These are phyloP conservation scores for Yponomeuta evonymella DNA, from an alignment of 2,888 invertebrate species.

Conservation along the genomic window DNA sequence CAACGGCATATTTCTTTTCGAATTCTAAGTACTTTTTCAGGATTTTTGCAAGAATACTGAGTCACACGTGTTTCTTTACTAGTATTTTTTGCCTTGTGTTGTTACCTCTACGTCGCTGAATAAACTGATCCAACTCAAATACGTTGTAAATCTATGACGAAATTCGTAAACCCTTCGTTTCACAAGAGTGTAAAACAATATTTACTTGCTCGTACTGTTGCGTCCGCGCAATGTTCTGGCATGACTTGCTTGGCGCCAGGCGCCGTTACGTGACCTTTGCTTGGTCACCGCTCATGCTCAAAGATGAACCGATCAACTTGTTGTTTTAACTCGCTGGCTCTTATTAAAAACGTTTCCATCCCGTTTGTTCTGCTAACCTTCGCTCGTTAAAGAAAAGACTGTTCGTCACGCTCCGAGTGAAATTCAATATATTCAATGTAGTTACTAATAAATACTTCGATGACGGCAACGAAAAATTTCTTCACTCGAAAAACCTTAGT, in stretches of 20 bases:
- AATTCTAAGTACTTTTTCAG: neutral
- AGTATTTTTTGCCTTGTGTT: too few species aligned
- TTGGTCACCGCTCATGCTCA: neutral
- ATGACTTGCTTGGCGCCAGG: neutral
- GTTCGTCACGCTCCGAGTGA: too few species aligned
- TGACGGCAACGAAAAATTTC: too few species aligned
- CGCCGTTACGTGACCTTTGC: conserved; percentile 2
- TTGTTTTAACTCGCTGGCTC: neutral
- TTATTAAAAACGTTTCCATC: neutral
- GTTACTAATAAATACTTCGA: too few species aligned
- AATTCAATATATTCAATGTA: too few species aligned
- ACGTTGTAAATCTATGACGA: neutral
- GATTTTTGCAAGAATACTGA: too few species aligned
- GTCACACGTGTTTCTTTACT: too few species aligned
- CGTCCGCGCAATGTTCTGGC: neutral
- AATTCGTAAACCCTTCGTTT: neutral
- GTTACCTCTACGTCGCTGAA: too few species aligned
- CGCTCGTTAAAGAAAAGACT: too few species aligned
- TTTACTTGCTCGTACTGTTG: neutral
- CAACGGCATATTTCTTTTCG: neutral
- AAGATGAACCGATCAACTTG: neutral
- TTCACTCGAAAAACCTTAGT: too few species aligned
- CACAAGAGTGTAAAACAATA: neutral
- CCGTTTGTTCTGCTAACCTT: too few species aligned
- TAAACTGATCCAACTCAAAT: neutral